Evolutionary conservation across 2,113 vertebrate species (phyloP).

Genomic region (Poeciliopsis prolifica): DNA sequence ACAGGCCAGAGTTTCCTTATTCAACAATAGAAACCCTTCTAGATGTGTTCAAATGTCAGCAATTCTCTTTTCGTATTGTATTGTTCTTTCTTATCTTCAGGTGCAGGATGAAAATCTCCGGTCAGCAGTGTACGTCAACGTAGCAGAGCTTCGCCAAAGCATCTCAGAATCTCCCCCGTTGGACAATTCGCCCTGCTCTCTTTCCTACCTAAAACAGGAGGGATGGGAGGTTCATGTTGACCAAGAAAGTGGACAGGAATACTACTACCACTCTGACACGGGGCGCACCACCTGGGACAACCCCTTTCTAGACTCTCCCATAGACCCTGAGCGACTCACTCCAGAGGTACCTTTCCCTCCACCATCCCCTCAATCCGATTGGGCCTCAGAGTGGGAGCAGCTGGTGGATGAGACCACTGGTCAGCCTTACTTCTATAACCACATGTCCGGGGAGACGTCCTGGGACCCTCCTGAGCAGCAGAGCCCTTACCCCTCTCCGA

Average conservation of each 20-base stretch:
- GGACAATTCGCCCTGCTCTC: neutral
- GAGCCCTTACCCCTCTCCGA: conserved; percentile 50
- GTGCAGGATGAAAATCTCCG: conserved; percentile 61
- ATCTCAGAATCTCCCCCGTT: conserved; percentile 20
- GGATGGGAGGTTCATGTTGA: conserved; percentile 92
- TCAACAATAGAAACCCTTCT: neutral
- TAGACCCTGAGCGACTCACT: conserved; percentile 44
- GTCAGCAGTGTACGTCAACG: conserved; percentile 86
- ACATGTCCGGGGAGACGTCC: conserved; percentile 87
- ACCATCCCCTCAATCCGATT: conserved; percentile 59
- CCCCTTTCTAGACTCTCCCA: conserved; percentile 78
- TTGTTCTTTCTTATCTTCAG: conserved; percentile 41
- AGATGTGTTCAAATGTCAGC: neutral
- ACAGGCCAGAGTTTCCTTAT: neutral
- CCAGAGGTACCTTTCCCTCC: conserved; percentile 37
- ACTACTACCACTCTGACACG: conserved; percentile 88
- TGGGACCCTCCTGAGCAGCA: conserved; percentile 86
- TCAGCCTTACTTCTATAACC: conserved; percentile 89
- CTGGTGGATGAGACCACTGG: conserved; percentile 86
- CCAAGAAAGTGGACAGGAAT: conserved; percentile 84
- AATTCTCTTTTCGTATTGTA: neutral
- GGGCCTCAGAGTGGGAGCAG: conserved; percentile 83
- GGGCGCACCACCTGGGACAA: conserved; percentile 92
- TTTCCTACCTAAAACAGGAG: conserved; percentile 41
- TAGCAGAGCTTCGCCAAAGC: conserved; percentile 79